Evolutionary conservation across 1,140 invertebrate genomes (phyloP).

Genomic region (Saccostrea cuccullata): DNA sequence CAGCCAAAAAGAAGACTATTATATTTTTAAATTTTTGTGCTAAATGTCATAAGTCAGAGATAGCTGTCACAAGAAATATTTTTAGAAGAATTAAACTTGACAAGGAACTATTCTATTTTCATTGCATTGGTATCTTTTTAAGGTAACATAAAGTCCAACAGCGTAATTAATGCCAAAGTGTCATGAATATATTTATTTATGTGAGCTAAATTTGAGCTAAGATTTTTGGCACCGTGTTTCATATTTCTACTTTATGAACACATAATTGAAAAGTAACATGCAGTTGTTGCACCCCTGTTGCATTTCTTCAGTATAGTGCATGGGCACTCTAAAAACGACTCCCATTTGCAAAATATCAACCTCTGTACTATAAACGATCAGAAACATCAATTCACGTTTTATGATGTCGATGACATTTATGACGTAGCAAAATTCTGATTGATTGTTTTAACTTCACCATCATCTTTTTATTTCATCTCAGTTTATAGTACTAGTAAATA

Average conservation of each 20-base stretch:
- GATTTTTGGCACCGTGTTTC: neutral
- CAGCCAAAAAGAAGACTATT: neutral
- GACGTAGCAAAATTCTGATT: neutral
- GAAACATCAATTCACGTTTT: neutral
- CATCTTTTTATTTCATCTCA: neutral
- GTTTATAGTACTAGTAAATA: neutral
- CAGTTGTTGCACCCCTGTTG: neutral
- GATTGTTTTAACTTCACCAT: neutral
- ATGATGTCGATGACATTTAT: neutral
- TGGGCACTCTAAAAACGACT: neutral
- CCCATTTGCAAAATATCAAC: neutral
- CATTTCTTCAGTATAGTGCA: neutral
- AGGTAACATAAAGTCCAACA: neutral
- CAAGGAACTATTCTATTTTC: neutral
- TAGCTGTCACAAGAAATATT: neutral
- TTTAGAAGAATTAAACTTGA: neutral
- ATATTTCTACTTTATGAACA: neutral
- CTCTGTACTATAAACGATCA: neutral
- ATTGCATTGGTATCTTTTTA: neutral
- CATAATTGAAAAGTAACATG: neutral
- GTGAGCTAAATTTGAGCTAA: neutral
- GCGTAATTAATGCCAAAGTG: neutral
- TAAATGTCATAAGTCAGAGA: neutral
- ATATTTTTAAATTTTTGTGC: neutral
- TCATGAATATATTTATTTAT: neutral